Percentiles rank a stretch among this genome's conserved stretches.
phyloP scores from a whole-genome alignment of 2,797 vertebrate species.

The Lycodopsis pacificus region DNA sequence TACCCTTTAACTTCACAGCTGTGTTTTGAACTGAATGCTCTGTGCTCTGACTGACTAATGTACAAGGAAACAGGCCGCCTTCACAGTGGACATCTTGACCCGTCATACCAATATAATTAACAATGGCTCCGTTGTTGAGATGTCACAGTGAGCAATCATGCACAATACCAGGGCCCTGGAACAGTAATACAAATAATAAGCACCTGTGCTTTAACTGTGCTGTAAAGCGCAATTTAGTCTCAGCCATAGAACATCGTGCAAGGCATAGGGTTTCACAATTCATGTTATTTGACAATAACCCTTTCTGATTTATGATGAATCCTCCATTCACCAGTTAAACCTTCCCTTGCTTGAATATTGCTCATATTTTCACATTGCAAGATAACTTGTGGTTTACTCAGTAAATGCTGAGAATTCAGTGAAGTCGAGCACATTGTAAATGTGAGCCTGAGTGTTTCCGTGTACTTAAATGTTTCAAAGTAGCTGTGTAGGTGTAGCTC shows the following conservation, averaged over 20 bases:
- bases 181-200: background rate
- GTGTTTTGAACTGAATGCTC: background rate
- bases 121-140: background rate
- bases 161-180: background rate
- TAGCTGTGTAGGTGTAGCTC: background rate
- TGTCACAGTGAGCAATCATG: background rate
- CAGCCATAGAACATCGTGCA: background rate
- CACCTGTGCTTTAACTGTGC: background rate
- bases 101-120: background rate
- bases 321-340: background rate
- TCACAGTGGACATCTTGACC: background rate
- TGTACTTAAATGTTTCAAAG: background rate
- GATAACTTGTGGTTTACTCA: background rate
- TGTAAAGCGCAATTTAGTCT: background rate
- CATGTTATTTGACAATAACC: background rate
- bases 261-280: background rate
- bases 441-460: background rate
- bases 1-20: background rate
- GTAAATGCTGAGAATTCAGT: background rate
- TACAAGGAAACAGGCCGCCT: background rate
- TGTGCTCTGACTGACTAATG: background rate
- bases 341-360: background rate
- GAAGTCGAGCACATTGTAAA: background rate
- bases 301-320: background rate
- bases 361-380: background rate